These are phyloP conservation scores for Caenorhabditis afra DNA, from an alignment of 2,888 invertebrate species.

Conservation along the genomic window DNA sequence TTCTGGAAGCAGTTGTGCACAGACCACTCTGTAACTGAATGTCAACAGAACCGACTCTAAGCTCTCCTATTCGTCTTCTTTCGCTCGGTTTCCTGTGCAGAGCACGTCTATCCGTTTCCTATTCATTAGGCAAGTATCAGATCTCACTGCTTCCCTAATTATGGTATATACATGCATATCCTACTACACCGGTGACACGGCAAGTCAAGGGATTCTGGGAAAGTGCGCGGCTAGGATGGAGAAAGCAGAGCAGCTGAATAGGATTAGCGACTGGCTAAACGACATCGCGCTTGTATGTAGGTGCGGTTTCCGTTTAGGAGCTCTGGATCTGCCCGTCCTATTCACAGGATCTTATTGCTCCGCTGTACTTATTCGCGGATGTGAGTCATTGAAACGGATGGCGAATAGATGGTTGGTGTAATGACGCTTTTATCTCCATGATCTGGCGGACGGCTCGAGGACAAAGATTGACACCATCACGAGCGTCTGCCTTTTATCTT, in stretches of 20 bases:
- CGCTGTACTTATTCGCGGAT: conserved; percentile 15
- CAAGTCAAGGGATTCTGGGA: conserved; percentile 27
- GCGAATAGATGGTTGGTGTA: not conserved
- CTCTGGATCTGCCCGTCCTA: conserved; percentile 3
- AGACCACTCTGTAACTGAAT: conserved; percentile 46
- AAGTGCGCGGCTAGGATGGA: conserved; percentile 17
- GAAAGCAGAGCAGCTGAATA: conserved; percentile 43
- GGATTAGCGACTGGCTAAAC: conserved; percentile 47
- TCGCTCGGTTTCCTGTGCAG: not conserved
- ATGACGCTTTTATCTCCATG: conserved; percentile 5
- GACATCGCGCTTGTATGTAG: conserved; percentile 43
- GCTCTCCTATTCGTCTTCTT: not conserved
- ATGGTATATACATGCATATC: conserved; percentile 14
- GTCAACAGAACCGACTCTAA: conserved; percentile 33
- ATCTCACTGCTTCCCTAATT: conserved; percentile 10
- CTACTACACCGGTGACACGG: conserved; percentile 10
- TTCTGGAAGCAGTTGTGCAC: conserved; percentile 52
- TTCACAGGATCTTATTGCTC: conserved; percentile 19
- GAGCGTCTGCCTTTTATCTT: no score
- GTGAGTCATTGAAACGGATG: not conserved
- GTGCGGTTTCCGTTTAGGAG: conserved; percentile 35
- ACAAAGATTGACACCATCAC: conserved; percentile 10
- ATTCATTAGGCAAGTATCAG: conserved; percentile 19
- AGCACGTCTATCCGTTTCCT: conserved; percentile 5
- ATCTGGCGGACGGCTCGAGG: conserved; percentile 7